Evolutionary conservation across 1,140 invertebrate species (phyloP), one percentile per base, ranked within the genome.

Genomic region (Atta cephalotes): DNA sequence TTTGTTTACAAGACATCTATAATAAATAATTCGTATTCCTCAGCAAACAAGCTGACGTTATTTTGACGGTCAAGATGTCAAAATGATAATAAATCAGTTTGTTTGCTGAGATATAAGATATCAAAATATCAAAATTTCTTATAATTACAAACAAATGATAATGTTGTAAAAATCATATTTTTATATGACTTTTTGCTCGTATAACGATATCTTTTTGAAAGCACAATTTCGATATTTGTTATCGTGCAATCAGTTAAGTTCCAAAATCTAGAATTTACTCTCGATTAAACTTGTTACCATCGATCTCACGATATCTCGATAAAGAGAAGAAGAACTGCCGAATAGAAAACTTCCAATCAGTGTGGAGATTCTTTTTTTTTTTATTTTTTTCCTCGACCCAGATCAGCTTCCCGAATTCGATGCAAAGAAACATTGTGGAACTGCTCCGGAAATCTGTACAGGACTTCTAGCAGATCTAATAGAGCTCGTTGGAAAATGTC

Each of bases 401-500:
- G 51, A 79, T 77, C 80, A 65, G 56, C 70, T 77, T 63, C 82
- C 25, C 56, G 91, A 86, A 91, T 90, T 86, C 84, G 91, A 91
- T 92, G 89, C 86, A 93, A 92, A 91, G 92, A 92, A 91, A 92
- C 90, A 92, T 89, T 89, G 80, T 82, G 91, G 92, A 91, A 89
- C 86, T 76, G 88, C 88, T 90, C 78, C 88, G 89, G 90, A 85
- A 89, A 87, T 65, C 88, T 86, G 79, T 60, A 72, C 81, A 76
- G 84, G 77, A 85, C 80, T 91, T 87, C 87, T 87, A 81, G 90
- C 86, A 92, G 87, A 91, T 90, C 86, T 89, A 88, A 89, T 86
- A 89, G 90, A 90, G 86, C 91, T 60, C 87, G 88, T 74, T 92
- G 90, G 90, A 92, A 91, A 92, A 93, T 88, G 90, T 92, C 89